Conservation (phyloP, 2,888 invertebrate genomes). For the Caradrina clavipalpis region DNA sequence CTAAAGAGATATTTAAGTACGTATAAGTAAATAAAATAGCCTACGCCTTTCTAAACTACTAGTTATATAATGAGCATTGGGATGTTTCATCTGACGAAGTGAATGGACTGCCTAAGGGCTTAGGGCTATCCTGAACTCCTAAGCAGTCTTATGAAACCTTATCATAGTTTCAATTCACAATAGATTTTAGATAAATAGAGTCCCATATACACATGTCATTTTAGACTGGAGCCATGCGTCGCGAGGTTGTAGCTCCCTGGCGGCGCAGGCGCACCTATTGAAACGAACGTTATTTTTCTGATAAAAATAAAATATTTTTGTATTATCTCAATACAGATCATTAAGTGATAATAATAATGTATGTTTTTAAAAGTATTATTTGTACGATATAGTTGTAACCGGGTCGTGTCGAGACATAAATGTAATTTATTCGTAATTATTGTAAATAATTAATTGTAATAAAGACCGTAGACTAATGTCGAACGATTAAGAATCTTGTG, state of each 20-base stretch:
- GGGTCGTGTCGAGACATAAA: slow-evolving; percentile 59
- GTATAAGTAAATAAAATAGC: slow-evolving; percentile 1
- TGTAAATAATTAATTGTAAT: slow-evolving; percentile 86
- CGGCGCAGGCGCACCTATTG: slow-evolving; percentile 1
- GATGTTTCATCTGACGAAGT: not conserved
- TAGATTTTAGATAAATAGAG: slow-evolving; percentile 10
- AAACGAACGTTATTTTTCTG: slow-evolving; percentile 68
- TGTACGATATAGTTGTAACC: slow-evolving; percentile 66
- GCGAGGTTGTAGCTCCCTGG: not conserved
- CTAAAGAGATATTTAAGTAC: not conserved
- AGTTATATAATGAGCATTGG: slow-evolving; percentile 1
- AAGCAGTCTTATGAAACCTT: slow-evolving; percentile 35
- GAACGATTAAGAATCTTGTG: slow-evolving; percentile 80
- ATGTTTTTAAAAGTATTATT: slow-evolving; percentile 77
- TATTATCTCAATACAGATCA: slow-evolving; percentile 65
- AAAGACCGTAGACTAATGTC: slow-evolving; percentile 73
- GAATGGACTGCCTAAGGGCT: slow-evolving; percentile 3
- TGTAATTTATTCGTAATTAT: slow-evolving; percentile 74
- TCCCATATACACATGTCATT: not conserved
- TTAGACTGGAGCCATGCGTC: slow-evolving; percentile 5
- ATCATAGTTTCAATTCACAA: not conserved
- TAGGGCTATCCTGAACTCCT: not conserved
- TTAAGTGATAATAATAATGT: slow-evolving; percentile 56
- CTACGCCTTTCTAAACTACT: slow-evolving; percentile 17
- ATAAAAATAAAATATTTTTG: slow-evolving; percentile 72